These are phyloP conservation scores for Anhinga anhinga DNA, from an alignment of 2,113 vertebrate species.

Conservation along the genomic window DNA sequence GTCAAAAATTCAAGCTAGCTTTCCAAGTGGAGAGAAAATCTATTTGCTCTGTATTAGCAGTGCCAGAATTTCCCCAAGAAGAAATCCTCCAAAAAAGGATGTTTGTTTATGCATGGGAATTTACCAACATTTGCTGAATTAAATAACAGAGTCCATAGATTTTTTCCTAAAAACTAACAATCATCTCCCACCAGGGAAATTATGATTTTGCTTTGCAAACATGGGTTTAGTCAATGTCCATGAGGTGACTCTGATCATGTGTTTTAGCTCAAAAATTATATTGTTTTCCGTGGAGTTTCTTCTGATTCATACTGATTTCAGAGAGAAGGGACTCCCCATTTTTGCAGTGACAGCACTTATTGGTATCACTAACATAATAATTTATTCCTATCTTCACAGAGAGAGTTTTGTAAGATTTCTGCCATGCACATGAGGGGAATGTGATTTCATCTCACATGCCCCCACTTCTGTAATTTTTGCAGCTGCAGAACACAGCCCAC, in stretches of 20 bases:
- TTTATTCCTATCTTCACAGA: background rate
- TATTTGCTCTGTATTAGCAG: background rate
- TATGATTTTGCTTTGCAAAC: background rate
- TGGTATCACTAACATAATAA: background rate
- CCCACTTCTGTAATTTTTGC: background rate
- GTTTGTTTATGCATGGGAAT: background rate
- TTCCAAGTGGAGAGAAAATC: background rate
- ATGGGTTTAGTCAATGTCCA: background rate
- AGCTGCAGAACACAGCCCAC: background rate
- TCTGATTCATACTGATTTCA: constrained; percentile 14
- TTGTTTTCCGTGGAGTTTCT: background rate
- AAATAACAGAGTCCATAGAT: background rate
- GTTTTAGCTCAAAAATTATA: background rate
- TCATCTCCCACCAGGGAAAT: background rate
- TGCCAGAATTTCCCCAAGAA: constrained; percentile 21
- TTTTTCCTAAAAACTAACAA: background rate
- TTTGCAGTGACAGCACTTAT: background rate
- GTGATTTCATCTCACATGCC: background rate
- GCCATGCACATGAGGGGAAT: background rate
- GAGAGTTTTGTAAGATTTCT: background rate
- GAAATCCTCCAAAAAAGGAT: background rate
- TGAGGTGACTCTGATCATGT: background rate
- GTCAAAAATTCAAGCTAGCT: constrained; percentile 17
- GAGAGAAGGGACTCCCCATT: background rate
- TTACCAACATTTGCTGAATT: background rate